Conservation (phyloP, 2,113 vertebrate species). For the Meriones unguiculatus region DNA sequence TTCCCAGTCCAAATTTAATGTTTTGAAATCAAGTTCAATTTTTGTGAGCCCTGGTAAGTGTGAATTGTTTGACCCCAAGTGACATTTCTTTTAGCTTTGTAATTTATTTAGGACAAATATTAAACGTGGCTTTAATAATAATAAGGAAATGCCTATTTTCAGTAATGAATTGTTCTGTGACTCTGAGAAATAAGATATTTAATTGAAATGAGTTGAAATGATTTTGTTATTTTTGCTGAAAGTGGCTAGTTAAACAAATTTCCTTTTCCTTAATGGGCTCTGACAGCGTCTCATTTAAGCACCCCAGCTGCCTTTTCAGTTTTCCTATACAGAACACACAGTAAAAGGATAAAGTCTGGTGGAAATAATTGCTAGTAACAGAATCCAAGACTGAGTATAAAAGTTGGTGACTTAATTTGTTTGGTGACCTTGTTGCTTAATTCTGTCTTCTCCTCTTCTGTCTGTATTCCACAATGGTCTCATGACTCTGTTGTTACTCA, state of each 20-base stretch:
- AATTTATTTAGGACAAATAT: constrained; percentile 6
- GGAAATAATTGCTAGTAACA: constrained; percentile 28
- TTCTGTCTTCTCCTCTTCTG: not conserved
- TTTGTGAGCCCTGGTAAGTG: not conserved
- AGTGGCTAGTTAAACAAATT: not conserved
- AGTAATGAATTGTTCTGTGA: constrained; percentile 33
- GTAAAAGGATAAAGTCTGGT: not conserved
- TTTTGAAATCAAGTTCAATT: not conserved
- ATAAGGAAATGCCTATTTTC: not conserved
- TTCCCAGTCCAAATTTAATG: not conserved
- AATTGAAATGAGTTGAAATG: not conserved
- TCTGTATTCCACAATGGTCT: not conserved
- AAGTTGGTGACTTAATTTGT: not conserved
- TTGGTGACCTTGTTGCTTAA: not conserved
- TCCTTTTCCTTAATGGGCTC: constrained; percentile 41
- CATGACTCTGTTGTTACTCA: not conserved
- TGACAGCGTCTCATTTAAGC: not conserved
- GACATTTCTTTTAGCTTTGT: not conserved
- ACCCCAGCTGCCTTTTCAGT: not conserved
- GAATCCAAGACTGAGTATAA: constrained; percentile 26
- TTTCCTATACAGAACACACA: not conserved
- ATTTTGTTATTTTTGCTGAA: not conserved
- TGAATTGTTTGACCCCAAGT: not conserved
- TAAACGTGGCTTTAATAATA: constrained; percentile 33
- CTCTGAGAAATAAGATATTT: constrained; percentile 43